A percentile compares a stretch with the other conserved stretches of the same genome.
Evolutionary conservation across 2,113 vertebrate species (phyloP).

Genomic region (Pluvianellus socialis): DNA sequence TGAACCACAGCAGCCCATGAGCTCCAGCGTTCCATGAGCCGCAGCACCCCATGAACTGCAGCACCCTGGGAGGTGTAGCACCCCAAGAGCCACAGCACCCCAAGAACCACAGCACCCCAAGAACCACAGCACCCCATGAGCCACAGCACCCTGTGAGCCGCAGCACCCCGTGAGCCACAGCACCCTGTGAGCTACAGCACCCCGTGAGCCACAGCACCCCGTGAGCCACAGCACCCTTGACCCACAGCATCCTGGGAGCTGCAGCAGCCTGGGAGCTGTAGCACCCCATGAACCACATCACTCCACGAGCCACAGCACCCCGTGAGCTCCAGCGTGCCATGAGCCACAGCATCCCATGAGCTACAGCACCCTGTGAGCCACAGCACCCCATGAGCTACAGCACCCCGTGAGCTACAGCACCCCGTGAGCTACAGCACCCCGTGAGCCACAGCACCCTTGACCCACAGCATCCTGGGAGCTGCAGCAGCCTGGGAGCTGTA

Average conservation of each 20-base stretch:
- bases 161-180: not conserved
- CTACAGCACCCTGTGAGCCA: fast-evolving
- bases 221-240: fast-evolving
- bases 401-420: not conserved
- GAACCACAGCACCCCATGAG: not conserved
- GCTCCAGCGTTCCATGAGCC: fast-evolving
- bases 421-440: not conserved
- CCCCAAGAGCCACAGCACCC: fast-evolving
- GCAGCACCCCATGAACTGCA: not conserved
- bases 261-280: not conserved
- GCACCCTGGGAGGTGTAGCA: not conserved
- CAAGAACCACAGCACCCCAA: not conserved
- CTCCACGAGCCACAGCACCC: not conserved
- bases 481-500: not conserved
- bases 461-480: fast-evolving
- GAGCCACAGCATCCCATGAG: not conserved
- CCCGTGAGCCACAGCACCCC: not conserved
- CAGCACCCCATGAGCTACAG: not conserved
- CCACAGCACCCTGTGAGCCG: not conserved
- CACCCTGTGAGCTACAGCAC: not conserved
- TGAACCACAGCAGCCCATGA: fast-evolving
- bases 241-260: too few species aligned
- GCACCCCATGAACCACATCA: not conserved
- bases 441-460: too few species aligned
- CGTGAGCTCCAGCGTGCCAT: fast-evolving